These are phyloP conservation scores for Tupiocoris notatus DNA, from an alignment of 2,888 invertebrate species.

Conservation along the genomic window DNA sequence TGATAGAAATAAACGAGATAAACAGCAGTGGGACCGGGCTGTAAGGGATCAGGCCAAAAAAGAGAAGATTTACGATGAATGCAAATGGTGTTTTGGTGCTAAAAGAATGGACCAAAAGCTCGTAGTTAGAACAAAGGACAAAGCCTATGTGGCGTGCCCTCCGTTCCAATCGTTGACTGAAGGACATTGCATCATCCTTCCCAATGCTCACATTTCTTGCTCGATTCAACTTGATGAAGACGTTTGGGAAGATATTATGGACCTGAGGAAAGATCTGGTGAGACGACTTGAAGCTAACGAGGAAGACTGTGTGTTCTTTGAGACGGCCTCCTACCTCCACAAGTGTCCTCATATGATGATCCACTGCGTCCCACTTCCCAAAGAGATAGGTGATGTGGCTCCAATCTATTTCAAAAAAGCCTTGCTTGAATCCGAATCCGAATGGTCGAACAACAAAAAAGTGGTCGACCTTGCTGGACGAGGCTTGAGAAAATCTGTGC, in stretches of 20 bases:
- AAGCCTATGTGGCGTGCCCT: slow-evolving; percentile 80
- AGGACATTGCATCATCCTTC: slow-evolving; percentile 84
- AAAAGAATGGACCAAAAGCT: slow-evolving; percentile 78
- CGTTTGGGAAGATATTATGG: slow-evolving; percentile 84
- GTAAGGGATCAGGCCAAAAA: slow-evolving; percentile 71
- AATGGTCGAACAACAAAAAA: slow-evolving; percentile 96
- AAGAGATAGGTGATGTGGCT: slow-evolving; percentile 80
- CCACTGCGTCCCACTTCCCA: slow-evolving; percentile 84
- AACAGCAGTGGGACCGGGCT: slow-evolving; percentile 64
- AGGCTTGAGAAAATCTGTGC: slow-evolving; percentile 76
- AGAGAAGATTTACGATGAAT: slow-evolving; percentile 72
- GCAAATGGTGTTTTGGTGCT: slow-evolving; percentile 80
- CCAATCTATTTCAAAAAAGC: slow-evolving; percentile 99
- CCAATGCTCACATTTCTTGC: slow-evolving; percentile 76
- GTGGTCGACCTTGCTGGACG: slow-evolving; percentile 69
- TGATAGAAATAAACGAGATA: slow-evolving; percentile 62
- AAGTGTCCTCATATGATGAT: slow-evolving; percentile 79
- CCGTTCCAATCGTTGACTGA: slow-evolving; percentile 73
- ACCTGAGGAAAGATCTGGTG: slow-evolving; percentile 73
- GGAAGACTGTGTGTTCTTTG: slow-evolving; percentile 86
- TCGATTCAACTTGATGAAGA: slow-evolving; percentile 89
- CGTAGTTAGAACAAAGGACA: slow-evolving; percentile 75
- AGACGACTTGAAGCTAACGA: slow-evolving; percentile 67
- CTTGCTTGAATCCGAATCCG: slow-evolving; percentile 87
- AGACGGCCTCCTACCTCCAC: slow-evolving; percentile 70